phyloP scores from a whole-genome alignment of 2,113 vertebrate genomes.

The Daubentonia madagascariensis region DNA sequence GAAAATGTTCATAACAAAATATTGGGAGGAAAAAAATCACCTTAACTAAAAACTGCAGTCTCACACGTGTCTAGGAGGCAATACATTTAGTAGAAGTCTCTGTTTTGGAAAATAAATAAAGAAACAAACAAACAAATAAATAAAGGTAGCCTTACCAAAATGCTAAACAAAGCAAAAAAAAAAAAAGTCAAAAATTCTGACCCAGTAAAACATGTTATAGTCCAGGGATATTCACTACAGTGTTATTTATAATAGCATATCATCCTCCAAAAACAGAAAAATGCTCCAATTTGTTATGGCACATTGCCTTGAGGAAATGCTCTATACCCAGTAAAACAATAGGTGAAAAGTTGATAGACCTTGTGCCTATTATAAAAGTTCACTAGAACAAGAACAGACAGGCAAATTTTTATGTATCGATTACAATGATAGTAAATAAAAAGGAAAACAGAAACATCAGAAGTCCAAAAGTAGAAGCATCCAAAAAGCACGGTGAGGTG shows the following conservation, averaged over 20 bases:
- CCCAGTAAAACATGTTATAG: not conserved
- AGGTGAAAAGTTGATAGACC: not conserved
- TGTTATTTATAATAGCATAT: not conserved
- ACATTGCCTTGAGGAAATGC: not conserved
- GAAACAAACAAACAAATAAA: not conserved
- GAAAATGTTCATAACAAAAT: conserved; percentile 9
- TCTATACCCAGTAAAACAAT: not conserved
- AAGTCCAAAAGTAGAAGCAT: not conserved
- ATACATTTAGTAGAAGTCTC: not conserved
- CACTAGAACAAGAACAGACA: not conserved
- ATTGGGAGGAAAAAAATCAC: not conserved
- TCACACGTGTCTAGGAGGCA: not conserved
- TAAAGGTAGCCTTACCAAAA: not conserved
- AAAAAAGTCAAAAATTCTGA: not conserved
- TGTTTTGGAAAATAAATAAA: not conserved
- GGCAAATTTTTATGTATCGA: not conserved
- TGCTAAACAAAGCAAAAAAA: not conserved
- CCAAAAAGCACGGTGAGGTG: not conserved
- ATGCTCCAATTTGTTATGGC: not conserved
- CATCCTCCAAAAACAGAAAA: not conserved
- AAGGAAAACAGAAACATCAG: not conserved
- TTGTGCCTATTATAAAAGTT: not conserved
- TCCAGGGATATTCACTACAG: not conserved
- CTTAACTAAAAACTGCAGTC: not conserved
- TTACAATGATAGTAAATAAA: not conserved